Evolutionary conservation across 2,888 invertebrate species (phyloP).

Genomic region (Colostygia pectinataria): DNA sequence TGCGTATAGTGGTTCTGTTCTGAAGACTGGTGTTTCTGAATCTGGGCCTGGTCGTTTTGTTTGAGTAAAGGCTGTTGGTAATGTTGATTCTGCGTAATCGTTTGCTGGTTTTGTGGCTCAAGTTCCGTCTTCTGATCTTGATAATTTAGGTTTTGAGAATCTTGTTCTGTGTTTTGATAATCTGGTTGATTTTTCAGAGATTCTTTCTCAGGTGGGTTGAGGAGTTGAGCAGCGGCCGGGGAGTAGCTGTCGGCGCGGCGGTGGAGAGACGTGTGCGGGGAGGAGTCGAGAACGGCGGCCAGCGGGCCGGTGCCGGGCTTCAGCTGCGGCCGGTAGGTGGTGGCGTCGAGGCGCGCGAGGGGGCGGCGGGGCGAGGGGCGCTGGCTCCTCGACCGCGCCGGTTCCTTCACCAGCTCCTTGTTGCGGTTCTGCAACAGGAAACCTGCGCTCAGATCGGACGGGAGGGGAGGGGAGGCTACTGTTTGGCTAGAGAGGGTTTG

Average conservation of each 20-base stretch:
- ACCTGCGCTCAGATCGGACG: constrained; percentile 59
- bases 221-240: constrained; percentile 49
- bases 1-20: neutral
- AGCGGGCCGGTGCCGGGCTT: constrained; percentile 56
- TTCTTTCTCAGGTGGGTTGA: constrained; percentile 26
- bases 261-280: constrained; percentile 56
- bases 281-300: constrained; percentile 43
- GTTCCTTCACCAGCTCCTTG: constrained; percentile 60
- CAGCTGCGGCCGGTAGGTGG: constrained; percentile 69
- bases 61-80: constrained; percentile 9
- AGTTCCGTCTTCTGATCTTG: constrained; percentile 27
- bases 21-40: neutral
- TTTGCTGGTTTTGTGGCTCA: constrained; percentile 20
- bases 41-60: neutral
- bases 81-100: constrained; percentile 7
- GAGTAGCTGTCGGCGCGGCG: constrained; percentile 63
- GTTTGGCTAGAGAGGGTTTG: neutral
- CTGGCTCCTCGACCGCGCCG: constrained; percentile 25
- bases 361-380: constrained; percentile 45
- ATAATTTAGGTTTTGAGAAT: neutral
- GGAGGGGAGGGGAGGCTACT: constrained; percentile 28
- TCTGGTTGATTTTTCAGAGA: constrained; percentile 11
- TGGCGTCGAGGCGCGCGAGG: constrained; percentile 54
- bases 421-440: constrained; percentile 82
- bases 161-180: constrained; percentile 8